Evolutionary conservation across 2,797 vertebrate genomes (phyloP).

Genomic region (Netta rufina): DNA sequence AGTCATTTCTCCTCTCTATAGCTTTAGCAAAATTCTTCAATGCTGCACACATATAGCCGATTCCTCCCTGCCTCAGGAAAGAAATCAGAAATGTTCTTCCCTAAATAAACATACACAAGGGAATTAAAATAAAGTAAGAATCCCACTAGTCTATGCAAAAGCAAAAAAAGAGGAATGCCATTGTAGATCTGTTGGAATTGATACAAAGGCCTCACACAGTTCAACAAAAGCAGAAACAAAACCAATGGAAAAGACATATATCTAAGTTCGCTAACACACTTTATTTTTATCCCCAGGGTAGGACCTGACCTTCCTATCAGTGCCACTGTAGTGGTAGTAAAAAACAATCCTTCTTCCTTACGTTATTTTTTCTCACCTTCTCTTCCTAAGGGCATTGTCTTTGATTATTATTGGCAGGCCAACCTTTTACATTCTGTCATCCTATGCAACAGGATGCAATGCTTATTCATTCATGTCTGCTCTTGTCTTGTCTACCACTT

Average conservation of each 20-base stretch:
- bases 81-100: background rate
- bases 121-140: background rate
- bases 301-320: background rate
- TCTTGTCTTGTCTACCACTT: background rate
- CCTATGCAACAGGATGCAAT: background rate
- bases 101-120: background rate
- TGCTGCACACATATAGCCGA: background rate
- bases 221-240: background rate
- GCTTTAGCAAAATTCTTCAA: background rate
- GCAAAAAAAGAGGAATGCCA: background rate
- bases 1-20: background rate
- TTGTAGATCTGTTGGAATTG: background rate
- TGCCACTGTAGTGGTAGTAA: background rate
- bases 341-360: background rate
- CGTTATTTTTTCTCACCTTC: background rate
- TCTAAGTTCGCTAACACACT: background rate
- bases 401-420: background rate
- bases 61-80: background rate
- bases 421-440: background rate
- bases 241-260: background rate
- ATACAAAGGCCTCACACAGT: background rate
- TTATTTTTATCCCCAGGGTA: background rate
- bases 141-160: background rate
- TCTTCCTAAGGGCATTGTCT: constrained; percentile 8
- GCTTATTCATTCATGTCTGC: background rate